Percentiles rank a stretch among this genome's conserved stretches.
Conservation (phyloP, 2,888 invertebrate genomes). For the Chrysolina oricalcia region DNA sequence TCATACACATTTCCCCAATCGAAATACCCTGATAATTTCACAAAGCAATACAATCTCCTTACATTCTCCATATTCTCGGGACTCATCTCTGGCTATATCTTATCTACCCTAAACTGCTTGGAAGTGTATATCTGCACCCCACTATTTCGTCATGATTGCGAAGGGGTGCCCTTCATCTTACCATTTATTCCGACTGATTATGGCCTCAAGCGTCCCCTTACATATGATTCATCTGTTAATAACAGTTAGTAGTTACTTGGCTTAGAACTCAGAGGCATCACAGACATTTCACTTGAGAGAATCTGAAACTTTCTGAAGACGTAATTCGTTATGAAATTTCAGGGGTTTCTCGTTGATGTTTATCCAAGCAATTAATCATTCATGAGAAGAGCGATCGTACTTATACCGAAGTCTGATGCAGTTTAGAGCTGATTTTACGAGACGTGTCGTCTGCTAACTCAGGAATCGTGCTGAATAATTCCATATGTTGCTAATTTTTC, state of each 20-base stretch:
- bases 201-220: slow-evolving; percentile 56
- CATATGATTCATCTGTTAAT: slow-evolving; percentile 63
- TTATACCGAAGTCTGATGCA: background rate
- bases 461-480: too few relatives aligned
- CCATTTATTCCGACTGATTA: slow-evolving; percentile 54
- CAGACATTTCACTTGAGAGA: slow-evolving; percentile 47
- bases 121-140: slow-evolving; percentile 48
- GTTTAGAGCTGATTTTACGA: background rate
- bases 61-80: slow-evolving; percentile 39
- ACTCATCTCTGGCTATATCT: slow-evolving; percentile 57
- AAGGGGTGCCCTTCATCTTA: slow-evolving; percentile 56
- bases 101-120: slow-evolving; percentile 55
- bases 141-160: slow-evolving; percentile 48
- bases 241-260: slow-evolving; percentile 55
- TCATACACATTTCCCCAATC: slow-evolving; percentile 2
- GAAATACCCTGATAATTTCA: slow-evolving; percentile 17
- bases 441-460: too few relatives aligned
- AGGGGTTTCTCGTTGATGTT: slow-evolving; percentile 17
- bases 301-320: slow-evolving; percentile 36
- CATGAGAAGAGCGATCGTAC: background rate
- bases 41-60: slow-evolving; percentile 28
- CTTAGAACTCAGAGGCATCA: slow-evolving; percentile 42
- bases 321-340: slow-evolving; percentile 31
- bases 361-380: slow-evolving; percentile 26
- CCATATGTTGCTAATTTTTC: too few relatives aligned